These are phyloP conservation scores for Megaceryle alcyon DNA, from an alignment of 2,797 vertebrate genomes.

Conservation along the genomic window DNA sequence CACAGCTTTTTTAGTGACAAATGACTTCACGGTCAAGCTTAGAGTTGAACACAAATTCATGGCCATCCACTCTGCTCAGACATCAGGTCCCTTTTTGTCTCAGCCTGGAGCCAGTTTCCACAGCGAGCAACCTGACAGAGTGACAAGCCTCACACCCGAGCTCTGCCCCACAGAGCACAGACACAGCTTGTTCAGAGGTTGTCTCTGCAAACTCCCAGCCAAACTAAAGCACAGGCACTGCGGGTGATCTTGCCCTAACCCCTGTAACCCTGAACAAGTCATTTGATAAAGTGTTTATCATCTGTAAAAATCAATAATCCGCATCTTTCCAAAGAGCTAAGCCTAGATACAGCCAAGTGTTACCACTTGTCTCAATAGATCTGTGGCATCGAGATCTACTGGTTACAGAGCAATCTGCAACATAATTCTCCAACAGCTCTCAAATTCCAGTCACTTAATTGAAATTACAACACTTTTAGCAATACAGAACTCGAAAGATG, in stretches of 20 bases:
- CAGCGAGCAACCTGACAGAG: accelerated
- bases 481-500: not conserved
- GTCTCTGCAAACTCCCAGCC: not conserved
- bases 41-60: not conserved
- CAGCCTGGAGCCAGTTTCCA: not conserved
- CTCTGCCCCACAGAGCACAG: not conserved
- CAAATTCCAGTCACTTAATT: not conserved
- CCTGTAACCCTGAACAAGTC: not conserved
- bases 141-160: accelerated
- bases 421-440: not conserved
- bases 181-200: not conserved
- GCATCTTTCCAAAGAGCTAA: not conserved
- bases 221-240: not conserved
- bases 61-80: not conserved
- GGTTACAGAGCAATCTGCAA: not conserved
- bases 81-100: not conserved
- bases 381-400: not conserved
- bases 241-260: not conserved
- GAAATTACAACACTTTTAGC: not conserved
- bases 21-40: not conserved
- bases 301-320: not conserved
- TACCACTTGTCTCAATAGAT: not conserved
- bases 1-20: not conserved
- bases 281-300: not conserved
- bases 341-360: not conserved